Conservation (phyloP, 37 sponge, comb jelly and placozoan species). For the Crambe crambe region DNA sequence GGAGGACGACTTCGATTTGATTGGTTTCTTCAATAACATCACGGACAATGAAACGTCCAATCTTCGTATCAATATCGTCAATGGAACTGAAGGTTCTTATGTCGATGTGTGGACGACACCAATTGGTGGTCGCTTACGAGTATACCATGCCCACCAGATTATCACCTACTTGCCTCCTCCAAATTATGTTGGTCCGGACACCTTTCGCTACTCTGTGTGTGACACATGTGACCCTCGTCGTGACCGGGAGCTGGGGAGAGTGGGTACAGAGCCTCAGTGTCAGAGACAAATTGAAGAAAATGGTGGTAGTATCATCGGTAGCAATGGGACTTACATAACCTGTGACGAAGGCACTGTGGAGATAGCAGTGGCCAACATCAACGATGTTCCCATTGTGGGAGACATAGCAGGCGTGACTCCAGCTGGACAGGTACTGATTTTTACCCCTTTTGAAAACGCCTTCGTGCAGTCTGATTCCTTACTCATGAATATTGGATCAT, state of each 20-base stretch:
- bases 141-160: constrained; percentile 87
- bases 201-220: constrained; percentile 82
- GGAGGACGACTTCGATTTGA: constrained; percentile 86
- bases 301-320: constrained; percentile 25
- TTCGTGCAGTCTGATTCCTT: background rate
- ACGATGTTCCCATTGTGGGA: constrained; percentile 75
- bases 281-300: constrained; percentile 66
- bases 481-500: background rate
- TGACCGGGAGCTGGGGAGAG: constrained; percentile 69
- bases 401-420: constrained; percentile 56
- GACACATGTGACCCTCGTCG: constrained; percentile 77
- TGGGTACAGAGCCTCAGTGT: constrained; percentile 61
- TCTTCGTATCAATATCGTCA: constrained; percentile 52
- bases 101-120: constrained; percentile 44
- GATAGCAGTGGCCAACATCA: constrained; percentile 56
- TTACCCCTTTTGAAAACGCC: constrained; percentile 72
- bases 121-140: constrained; percentile 62
- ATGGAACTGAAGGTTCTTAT: constrained; percentile 9
- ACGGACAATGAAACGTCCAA: constrained; percentile 56
- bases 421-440: constrained; percentile 8
- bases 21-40: constrained; percentile 51
- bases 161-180: constrained; percentile 76
- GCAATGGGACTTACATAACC: constrained; percentile 44
- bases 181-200: constrained; percentile 78
- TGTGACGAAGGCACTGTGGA: constrained; percentile 64